Conservation (phyloP, 2,797 vertebrate species). For the Acanthurus tractus region DNA sequence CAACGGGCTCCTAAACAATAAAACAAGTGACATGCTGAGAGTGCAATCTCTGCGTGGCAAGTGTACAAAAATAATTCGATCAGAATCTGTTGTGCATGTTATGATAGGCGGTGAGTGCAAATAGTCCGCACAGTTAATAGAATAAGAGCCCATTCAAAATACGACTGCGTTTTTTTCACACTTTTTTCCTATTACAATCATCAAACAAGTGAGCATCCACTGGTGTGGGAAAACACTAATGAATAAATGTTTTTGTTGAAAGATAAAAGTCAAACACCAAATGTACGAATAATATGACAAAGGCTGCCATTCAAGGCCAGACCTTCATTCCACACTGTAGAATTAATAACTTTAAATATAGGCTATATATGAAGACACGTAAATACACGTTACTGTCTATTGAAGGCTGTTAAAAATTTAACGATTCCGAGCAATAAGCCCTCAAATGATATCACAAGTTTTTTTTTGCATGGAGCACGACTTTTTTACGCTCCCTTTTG, state of each 20-base stretch:
- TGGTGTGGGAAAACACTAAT: conserved; percentile 30
- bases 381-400: conserved; percentile 1
- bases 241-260: conserved; percentile 31
- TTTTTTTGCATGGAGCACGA: neutral
- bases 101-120: conserved; percentile 57
- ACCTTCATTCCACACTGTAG: conserved; percentile 12
- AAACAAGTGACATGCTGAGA: conserved; percentile 78
- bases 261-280: conserved; percentile 33
- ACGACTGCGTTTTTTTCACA: conserved; percentile 3
- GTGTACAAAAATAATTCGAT: conserved; percentile 68
- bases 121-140: conserved; percentile 65
- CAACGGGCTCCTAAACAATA: conserved; percentile 81
- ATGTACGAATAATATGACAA: conserved; percentile 33
- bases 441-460: conserved; percentile 1
- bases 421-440: conserved; percentile 15
- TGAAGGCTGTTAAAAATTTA: conserved; percentile 24
- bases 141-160: conserved; percentile 63
- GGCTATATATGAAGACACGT: conserved; percentile 34
- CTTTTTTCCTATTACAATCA: conserved; percentile 9
- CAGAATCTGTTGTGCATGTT: conserved; percentile 61
- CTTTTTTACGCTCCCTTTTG: conserved; percentile 36
- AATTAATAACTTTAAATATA: conserved; percentile 43
- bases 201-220: conserved; percentile 35
- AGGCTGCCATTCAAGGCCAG: conserved; percentile 22
- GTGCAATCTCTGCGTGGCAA: conserved; percentile 62